Evolutionary conservation across 2,888 invertebrate species (phyloP).

Genomic region (Colostygia pectinataria): DNA sequence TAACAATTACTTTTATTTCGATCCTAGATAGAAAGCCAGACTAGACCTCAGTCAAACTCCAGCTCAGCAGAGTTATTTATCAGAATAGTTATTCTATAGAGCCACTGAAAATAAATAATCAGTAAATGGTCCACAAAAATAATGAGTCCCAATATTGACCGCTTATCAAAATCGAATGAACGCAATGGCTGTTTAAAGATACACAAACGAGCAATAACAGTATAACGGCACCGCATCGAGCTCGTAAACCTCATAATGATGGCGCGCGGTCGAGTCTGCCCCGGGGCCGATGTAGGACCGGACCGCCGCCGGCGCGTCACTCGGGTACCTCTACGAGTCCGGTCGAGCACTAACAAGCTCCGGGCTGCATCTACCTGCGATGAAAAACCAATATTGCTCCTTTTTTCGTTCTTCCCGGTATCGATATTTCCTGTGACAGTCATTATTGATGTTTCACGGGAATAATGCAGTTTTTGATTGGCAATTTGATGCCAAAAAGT

Average conservation of each 20-base stretch:
- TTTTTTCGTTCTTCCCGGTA: slow-evolving; percentile 11
- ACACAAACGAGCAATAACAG: slow-evolving; percentile 16
- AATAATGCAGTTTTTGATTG: slow-evolving; percentile 5
- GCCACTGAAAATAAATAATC: not conserved
- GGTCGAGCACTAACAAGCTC: not conserved
- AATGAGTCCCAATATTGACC: slow-evolving; percentile 2
- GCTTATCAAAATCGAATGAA: slow-evolving; percentile 11
- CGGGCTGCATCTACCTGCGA: not conserved
- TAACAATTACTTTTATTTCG: too few species aligned
- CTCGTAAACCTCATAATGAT: slow-evolving; percentile 5
- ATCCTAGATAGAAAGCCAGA: too few species aligned
- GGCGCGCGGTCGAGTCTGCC: not conserved
- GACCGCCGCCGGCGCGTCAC: not conserved
- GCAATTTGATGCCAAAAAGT: not conserved
- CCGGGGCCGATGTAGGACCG: not conserved
- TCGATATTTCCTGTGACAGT: slow-evolving; percentile 15
- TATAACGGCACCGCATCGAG: slow-evolving; percentile 2
- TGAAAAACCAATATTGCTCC: slow-evolving; percentile 7
- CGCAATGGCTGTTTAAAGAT: slow-evolving; percentile 10
- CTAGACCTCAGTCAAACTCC: too few species aligned
- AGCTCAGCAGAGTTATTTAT: too few species aligned
- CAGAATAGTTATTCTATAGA: too few species aligned
- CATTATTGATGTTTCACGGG: slow-evolving; percentile 6
- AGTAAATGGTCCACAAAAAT: not conserved
- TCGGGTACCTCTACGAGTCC: too few species aligned